Conservation (phyloP, 2,888 invertebrate species). For the Venusia cambrica region DNA sequence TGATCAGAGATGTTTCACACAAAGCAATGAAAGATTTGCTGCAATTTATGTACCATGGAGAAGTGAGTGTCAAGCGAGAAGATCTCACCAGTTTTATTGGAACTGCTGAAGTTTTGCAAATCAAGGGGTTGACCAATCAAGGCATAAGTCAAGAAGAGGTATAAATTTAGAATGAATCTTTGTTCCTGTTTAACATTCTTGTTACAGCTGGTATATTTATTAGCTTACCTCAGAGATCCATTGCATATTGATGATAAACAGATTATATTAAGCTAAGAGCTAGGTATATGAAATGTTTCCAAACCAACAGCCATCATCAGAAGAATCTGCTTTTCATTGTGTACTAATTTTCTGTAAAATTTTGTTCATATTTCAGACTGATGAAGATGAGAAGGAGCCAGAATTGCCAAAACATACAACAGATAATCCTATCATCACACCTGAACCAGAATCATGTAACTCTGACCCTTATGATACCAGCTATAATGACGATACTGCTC, state of each 20-base stretch:
- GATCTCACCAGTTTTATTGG: slow-evolving; percentile 86
- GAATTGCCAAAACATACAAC: slow-evolving; percentile 54
- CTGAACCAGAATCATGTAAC: slow-evolving; percentile 53
- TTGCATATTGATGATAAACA: too few relatives aligned
- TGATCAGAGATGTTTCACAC: slow-evolving; percentile 85
- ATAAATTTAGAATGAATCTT: slow-evolving; percentile 3
- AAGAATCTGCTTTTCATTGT: too few relatives aligned
- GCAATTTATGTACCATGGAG: slow-evolving; percentile 89
- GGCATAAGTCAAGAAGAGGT: slow-evolving; percentile 47
- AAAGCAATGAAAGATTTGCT: slow-evolving; percentile 86
- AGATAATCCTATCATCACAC: slow-evolving; percentile 51
- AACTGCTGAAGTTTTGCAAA: slow-evolving; percentile 87
- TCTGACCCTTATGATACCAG: slow-evolving; percentile 55
- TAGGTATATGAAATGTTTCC: too few relatives aligned
- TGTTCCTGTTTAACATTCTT: neutral
- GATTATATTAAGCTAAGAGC: too few relatives aligned
- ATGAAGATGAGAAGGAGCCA: slow-evolving; percentile 62
- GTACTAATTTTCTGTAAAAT: neutral
- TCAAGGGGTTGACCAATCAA: slow-evolving; percentile 85
- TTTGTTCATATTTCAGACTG: slow-evolving; percentile 50
- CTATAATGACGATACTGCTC: slow-evolving; percentile 48
- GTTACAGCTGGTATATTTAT: too few relatives aligned
- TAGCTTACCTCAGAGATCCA: too few relatives aligned
- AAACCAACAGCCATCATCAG: too few relatives aligned
- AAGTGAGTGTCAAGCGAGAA: slow-evolving; percentile 87